Base-by-base conservation (phyloP, 2,888 invertebrate species). In the Cynaeus angustus region DNA sequence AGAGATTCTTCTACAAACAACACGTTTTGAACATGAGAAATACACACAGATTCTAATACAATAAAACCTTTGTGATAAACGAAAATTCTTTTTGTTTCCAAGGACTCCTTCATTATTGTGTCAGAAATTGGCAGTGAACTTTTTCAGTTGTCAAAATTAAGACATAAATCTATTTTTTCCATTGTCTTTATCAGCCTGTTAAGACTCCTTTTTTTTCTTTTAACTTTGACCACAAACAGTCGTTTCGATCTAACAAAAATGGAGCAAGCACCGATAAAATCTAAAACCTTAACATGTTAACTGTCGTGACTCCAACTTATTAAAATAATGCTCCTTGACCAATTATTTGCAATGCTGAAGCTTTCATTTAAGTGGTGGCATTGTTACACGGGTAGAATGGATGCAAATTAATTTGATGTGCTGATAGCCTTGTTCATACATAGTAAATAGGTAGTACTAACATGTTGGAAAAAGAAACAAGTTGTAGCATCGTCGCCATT, bases 331-430 rank as follows among this genome's bases (percentile, higher is more conserved):
- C 7, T 13, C 16, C 10, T 50, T 28, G 50, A 13, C 12, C 43
- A 33, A 46, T 59, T 59, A 46, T 59, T 59, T 28, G 30, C 37
- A 43, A 48, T 45, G 58, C 37, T 8, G 26, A 28, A 21, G 21
- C 41, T 56, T 56, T 56, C 41, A 8, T 30, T 14, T 12, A 21
- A 56, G 6, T 56, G 26, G 30, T 28, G 2, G 16, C 26, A 16
- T 45, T 45, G 13, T 56, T 43, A 12, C 21, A 46, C 46, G n/a
- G 33, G 41, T 46, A 30, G 9, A 10, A 26, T 21, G 37, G 26
- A 55, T 55, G 38, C 55, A 55, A 55, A 55, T 55, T 55, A 55
- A 55, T 55, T 55, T 55, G 55, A 55, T 55, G 38, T 37, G 33
- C 55, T 16, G 55, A 55, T 55, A 38, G 14, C 50, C 30, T 9